These are phyloP conservation scores for Cebus imitator DNA, from an alignment of 2,113 vertebrate species.

Conservation along the genomic window DNA sequence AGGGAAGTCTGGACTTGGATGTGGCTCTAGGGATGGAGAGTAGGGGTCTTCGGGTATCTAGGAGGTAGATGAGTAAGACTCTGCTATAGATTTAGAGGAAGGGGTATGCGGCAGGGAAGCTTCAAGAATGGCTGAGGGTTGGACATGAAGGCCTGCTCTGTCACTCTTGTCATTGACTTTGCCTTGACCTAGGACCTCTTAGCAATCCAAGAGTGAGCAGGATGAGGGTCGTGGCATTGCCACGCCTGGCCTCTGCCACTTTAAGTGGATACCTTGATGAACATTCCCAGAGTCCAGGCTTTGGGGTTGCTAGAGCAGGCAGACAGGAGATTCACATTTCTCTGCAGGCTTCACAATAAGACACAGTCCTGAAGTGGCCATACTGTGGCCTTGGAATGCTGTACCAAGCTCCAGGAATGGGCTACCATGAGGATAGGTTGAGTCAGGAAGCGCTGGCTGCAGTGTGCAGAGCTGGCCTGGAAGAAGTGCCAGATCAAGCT, in stretches of 20 bases:
- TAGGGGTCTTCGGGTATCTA: background rate
- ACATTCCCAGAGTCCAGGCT: background rate
- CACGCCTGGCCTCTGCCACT: background rate
- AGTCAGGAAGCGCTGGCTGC: background rate
- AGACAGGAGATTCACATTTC: background rate
- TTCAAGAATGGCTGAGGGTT: background rate
- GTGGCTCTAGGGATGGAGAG: background rate
- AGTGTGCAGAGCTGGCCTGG: rapidly evolving
- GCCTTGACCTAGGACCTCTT: background rate
- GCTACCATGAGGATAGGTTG: background rate
- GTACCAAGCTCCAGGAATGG: rapidly evolving
- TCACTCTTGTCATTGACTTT: background rate
- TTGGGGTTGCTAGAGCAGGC: background rate
- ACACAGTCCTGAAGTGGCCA: background rate
- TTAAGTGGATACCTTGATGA: background rate
- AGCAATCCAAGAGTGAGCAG: background rate
- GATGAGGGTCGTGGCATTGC: background rate
- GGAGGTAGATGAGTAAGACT: background rate
- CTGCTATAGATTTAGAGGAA: background rate
- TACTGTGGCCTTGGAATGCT: background rate
- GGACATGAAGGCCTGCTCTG: background rate
- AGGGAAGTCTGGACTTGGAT: background rate
- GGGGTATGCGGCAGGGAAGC: background rate
- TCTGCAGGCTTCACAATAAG: background rate
- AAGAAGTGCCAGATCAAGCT: background rate